phyloP scores from a whole-genome alignment of 2,888 invertebrate genomes.

The Lampropteryx suffumata region DNA sequence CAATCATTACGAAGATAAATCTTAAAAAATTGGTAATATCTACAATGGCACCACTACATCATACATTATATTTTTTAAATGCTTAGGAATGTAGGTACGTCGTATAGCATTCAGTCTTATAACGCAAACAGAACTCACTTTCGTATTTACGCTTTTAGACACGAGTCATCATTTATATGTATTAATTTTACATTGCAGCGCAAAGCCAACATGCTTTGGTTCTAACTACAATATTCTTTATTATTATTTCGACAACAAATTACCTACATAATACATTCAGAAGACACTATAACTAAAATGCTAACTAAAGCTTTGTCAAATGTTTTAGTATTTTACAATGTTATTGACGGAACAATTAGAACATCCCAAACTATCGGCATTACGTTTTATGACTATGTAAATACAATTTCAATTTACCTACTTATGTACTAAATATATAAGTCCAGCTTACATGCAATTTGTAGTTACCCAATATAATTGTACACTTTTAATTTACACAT shows the following conservation, averaged over 20 bases:
- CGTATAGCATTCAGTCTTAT: constrained; percentile 4
- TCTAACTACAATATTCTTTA: no score
- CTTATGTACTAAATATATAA: not conserved
- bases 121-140: not conserved
- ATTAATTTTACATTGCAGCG: not conserved
- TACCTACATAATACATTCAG: no score
- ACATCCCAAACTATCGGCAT: no score
- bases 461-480: not conserved
- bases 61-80: not conserved
- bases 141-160: not conserved
- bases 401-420: no score
- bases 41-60: constrained; percentile 2
- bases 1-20: not conserved
- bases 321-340: no score
- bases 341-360: no score
- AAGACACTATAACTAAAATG: no score
- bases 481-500: no score
- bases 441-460: constrained; percentile 3
- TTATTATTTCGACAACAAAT: no score
- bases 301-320: no score
- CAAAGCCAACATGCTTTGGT: not conserved
- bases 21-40: not conserved
- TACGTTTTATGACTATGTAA: no score
- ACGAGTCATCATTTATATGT: not conserved
- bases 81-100: not conserved